Evolutionary conservation across 1,140 invertebrate genomes (phyloP).

Genomic region (Trichoplusia ni): DNA sequence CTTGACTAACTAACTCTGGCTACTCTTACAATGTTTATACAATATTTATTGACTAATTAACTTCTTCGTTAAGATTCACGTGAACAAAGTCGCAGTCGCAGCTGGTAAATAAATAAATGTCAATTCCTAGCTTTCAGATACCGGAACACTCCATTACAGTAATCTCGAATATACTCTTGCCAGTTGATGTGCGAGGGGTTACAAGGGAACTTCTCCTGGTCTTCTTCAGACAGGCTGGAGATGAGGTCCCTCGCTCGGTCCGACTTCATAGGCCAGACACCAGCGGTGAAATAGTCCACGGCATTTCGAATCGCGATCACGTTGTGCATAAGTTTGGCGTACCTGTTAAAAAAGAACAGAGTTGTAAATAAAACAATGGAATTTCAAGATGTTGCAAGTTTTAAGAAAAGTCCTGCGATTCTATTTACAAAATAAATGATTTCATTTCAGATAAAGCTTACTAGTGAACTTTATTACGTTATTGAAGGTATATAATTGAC

Average conservation of each 20-base stretch:
- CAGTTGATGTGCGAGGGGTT: conserved; percentile 78
- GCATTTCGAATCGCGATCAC: background rate
- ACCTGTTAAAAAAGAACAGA: conserved; percentile 28
- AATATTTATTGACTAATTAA: no score
- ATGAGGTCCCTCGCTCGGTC: conserved; percentile 11
- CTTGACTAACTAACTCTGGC: no score
- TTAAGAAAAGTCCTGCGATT: no score
- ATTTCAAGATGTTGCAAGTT: background rate
- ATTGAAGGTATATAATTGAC: no score
- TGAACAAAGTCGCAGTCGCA: no score
- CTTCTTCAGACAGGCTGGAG: conserved; percentile 27
- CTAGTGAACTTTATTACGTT: no score
- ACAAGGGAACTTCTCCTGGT: conserved; percentile 35
- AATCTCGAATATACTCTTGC: conserved; percentile 82
- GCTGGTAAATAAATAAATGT: background rate
- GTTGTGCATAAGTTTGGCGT: conserved; percentile 20
- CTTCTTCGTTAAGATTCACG: no score
- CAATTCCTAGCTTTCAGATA: background rate
- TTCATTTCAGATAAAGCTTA: no score
- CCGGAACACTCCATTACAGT: conserved; percentile 56
- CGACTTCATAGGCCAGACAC: conserved; percentile 28
- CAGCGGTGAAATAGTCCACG: conserved; percentile 7
- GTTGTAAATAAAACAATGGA: background rate
- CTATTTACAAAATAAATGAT: no score
- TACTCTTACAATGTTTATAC: no score